phyloP scores from a whole-genome alignment of 2,888 invertebrate species.

The Acronicta alni region DNA sequence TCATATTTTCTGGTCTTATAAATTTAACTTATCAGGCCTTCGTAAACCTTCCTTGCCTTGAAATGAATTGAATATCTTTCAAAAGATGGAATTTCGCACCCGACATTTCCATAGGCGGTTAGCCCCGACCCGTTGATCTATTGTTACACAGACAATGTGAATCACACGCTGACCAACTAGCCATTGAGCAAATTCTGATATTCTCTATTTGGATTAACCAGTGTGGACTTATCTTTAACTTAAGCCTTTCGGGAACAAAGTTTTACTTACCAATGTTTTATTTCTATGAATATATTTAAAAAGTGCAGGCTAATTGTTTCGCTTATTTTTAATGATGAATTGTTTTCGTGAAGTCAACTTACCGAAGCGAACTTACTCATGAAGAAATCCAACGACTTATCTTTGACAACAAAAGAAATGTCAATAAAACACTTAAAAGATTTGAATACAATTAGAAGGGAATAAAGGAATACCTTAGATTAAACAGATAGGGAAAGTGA shows the following conservation, averaged over 20 bases:
- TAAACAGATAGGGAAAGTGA: constrained; percentile 72
- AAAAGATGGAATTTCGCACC: constrained; percentile 11
- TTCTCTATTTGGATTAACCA: not conserved
- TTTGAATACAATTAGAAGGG: constrained; percentile 63
- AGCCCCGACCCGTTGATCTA: constrained; percentile 18
- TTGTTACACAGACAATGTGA: constrained; percentile 38
- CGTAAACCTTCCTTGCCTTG: not conserved
- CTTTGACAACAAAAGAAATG: not conserved
- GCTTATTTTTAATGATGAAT: too few relatives aligned
- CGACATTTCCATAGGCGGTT: constrained; percentile 11
- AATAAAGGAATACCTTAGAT: constrained; percentile 65
- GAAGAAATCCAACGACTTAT: too few relatives aligned
- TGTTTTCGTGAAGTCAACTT: too few relatives aligned
- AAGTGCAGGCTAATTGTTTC: too few relatives aligned
- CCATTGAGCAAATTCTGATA: constrained; percentile 13
- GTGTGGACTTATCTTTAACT: not conserved
- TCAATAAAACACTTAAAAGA: constrained; percentile 29
- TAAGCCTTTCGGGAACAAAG: too few relatives aligned
- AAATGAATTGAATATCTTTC: constrained; percentile 19
- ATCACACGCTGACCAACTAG: constrained; percentile 13
- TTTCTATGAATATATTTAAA: too few relatives aligned
- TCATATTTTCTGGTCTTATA: not conserved
- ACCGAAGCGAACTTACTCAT: too few relatives aligned
- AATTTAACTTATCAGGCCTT: not conserved
- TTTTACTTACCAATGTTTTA: too few relatives aligned